Conservation (phyloP, 2,797 vertebrate genomes). For the Decapterus maruadsi region DNA sequence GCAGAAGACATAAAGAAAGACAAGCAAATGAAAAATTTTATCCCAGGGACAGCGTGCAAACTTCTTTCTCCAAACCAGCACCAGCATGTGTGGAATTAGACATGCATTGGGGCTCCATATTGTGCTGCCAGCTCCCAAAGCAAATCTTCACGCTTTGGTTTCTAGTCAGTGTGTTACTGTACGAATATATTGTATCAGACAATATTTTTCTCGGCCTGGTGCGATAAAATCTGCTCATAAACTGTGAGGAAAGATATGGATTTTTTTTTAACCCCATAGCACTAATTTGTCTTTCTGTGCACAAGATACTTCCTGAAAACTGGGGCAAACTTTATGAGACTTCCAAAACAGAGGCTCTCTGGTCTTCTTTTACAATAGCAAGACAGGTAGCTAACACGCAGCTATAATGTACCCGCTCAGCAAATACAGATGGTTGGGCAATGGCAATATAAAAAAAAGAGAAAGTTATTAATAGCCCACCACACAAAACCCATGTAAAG, state of each 20-base stretch:
- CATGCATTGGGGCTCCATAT: constrained; percentile 8
- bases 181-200: neutral
- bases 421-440: neutral
- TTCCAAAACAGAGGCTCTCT: constrained; percentile 1
- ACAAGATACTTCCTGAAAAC: neutral
- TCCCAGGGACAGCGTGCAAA: neutral
- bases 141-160: constrained; percentile 11
- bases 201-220: neutral
- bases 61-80: constrained; percentile 1
- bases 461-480: no score
- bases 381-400: neutral
- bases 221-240: constrained; percentile 13
- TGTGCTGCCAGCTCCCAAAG: constrained; percentile 17
- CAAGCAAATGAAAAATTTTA: constrained; percentile 1
- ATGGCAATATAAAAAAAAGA: no score
- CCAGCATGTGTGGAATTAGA: neutral
- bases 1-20: neutral
- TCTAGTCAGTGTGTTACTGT: neutral
- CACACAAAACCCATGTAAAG: no score
- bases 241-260: neutral
- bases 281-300: neutral
- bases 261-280: neutral
- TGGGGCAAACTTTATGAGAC: constrained; percentile 9
- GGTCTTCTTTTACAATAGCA: neutral
- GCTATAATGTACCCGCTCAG: no score